These are phyloP conservation scores for Notospermus geniculatus DNA, from an alignment of 1,140 invertebrate species.

Conservation along the genomic window DNA sequence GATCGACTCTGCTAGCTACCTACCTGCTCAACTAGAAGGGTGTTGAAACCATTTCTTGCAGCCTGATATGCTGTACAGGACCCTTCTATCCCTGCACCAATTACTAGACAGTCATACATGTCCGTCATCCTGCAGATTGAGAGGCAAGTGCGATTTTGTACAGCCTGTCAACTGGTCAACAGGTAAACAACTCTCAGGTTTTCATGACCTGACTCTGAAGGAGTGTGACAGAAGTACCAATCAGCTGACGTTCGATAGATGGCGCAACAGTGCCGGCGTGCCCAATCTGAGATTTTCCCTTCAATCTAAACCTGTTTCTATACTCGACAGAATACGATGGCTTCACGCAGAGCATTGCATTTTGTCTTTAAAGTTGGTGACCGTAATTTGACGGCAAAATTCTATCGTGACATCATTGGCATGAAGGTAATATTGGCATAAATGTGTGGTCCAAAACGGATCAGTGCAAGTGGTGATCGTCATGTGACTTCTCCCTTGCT, in stretches of 20 bases:
- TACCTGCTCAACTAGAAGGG: constrained; percentile 28
- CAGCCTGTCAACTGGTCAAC: no score
- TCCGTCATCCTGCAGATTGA: no score
- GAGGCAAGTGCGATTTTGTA: no score
- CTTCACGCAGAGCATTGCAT: constrained; percentile 73
- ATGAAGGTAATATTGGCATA: constrained; percentile 77
- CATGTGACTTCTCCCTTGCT: background rate
- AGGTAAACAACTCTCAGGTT: no score
- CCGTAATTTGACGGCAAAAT: constrained; percentile 76
- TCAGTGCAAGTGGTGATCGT: background rate
- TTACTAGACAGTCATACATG: constrained; percentile 24
- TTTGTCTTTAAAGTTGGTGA: constrained; percentile 94
- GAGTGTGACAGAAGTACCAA: no score
- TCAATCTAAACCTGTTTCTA: no score
- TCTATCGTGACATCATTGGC: constrained; percentile 84
- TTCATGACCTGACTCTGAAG: no score
- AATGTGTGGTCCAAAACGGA: background rate
- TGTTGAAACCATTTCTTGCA: constrained; percentile 11
- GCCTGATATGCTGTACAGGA: constrained; percentile 26
- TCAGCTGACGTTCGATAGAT: no score
- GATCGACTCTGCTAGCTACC: background rate
- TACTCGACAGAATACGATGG: constrained; percentile 20
- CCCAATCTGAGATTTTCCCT: no score
- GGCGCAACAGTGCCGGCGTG: no score
- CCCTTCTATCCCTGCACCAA: constrained; percentile 29